phyloP scores from a whole-genome alignment of 2,113 vertebrate species.

The Poeciliopsis occidentalis region DNA sequence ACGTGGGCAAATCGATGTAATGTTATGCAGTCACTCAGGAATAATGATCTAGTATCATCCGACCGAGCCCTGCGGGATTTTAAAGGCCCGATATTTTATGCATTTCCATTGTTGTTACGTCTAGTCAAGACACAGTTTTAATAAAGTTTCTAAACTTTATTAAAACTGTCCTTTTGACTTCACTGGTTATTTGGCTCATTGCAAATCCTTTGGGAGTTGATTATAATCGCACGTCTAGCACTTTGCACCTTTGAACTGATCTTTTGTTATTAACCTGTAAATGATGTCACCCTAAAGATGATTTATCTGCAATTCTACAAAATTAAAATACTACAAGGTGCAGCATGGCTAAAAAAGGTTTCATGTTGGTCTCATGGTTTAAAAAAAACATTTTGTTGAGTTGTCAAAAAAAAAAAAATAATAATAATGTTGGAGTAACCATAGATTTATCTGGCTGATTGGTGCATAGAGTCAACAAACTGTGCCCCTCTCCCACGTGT shows the following conservation, averaged over 20 bases:
- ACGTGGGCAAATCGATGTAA: slow-evolving; percentile 10
- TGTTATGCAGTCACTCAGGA: slow-evolving; percentile 2
- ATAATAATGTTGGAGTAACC: no score
- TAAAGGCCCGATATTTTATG: no score
- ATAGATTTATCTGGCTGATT: no score
- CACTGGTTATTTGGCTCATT: not conserved
- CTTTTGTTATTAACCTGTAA: not conserved
- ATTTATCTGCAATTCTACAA: no score
- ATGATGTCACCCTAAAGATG: not conserved
- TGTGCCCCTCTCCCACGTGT: no score
- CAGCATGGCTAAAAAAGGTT: no score
- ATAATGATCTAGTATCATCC: not conserved
- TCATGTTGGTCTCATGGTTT: no score
- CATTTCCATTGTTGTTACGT: not conserved
- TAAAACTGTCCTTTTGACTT: not conserved
- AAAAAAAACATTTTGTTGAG: no score
- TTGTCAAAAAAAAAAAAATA: no score
- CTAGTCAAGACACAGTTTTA: not conserved
- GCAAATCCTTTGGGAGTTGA: not conserved
- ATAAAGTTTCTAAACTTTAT: not conserved
- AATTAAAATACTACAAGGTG: no score
- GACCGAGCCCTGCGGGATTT: not conserved
- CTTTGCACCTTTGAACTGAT: slow-evolving; percentile 11
- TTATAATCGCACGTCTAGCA: not conserved
- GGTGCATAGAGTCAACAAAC: no score